These are phyloP conservation scores for Falco columbarius DNA, from an alignment of 2,797 vertebrate genomes.

Conservation along the genomic window DNA sequence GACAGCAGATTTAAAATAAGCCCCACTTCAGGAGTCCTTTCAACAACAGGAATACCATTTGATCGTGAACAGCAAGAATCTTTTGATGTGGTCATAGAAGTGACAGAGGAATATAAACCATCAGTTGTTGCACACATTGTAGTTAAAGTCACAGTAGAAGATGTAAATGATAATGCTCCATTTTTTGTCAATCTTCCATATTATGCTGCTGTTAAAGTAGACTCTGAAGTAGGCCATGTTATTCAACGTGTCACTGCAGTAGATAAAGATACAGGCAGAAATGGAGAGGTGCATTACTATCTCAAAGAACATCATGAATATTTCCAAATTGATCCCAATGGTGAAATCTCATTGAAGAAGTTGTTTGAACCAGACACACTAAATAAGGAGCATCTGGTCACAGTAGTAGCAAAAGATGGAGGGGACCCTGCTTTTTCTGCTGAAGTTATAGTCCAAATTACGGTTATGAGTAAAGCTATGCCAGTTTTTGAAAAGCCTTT, in stretches of 20 bases:
- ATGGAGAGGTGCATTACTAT: slow-evolving; percentile 88
- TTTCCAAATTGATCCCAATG: slow-evolving; percentile 86
- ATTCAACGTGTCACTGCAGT: slow-evolving; percentile 89
- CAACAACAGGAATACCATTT: slow-evolving; percentile 92
- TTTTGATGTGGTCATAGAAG: slow-evolving; percentile 92
- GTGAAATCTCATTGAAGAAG: slow-evolving; percentile 90
- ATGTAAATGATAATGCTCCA: slow-evolving; percentile 91
- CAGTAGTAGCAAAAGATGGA: slow-evolving; percentile 88
- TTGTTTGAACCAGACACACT: slow-evolving; percentile 88
- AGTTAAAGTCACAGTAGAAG: slow-evolving; percentile 87
- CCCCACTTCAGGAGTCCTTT: slow-evolving; percentile 92
- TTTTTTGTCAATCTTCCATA: slow-evolving; percentile 95
- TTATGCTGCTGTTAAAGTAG: slow-evolving; percentile 90
- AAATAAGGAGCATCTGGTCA: slow-evolving; percentile 88
- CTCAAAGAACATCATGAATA: slow-evolving; percentile 88
- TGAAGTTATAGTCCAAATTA: slow-evolving; percentile 87
- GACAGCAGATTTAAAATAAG: slow-evolving; percentile 92
- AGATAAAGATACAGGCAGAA: slow-evolving; percentile 87
- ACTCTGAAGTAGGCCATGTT: slow-evolving; percentile 85
- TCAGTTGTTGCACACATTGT: slow-evolving; percentile 86
- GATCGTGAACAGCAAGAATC: slow-evolving; percentile 89
- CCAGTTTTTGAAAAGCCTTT: slow-evolving; percentile 96
- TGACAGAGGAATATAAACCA: slow-evolving; percentile 85
- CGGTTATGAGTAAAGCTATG: slow-evolving; percentile 93
- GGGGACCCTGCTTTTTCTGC: slow-evolving; percentile 88